phyloP scores from a whole-genome alignment of 2,797 vertebrate genomes.

The Sorex maritimensis region DNA sequence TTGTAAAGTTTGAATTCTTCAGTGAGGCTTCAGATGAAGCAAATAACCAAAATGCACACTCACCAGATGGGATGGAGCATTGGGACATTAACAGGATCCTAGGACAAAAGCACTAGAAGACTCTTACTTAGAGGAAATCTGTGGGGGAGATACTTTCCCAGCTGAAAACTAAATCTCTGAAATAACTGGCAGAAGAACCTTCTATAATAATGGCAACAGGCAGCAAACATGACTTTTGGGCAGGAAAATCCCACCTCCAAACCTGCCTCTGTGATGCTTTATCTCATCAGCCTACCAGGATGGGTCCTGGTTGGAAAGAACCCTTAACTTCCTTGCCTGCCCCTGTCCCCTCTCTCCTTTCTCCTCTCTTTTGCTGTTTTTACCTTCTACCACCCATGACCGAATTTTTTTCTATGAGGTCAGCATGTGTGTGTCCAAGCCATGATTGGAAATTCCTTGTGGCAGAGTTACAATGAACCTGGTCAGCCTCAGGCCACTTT shows the following conservation, averaged over 20 bases:
- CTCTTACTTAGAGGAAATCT: not conserved
- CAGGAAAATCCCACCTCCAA: not conserved
- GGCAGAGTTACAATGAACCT: not conserved
- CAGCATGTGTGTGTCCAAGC: not conserved
- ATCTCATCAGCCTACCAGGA: not conserved
- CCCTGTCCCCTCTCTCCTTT: rapidly evolving
- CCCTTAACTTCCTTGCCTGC: not conserved
- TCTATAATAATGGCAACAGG: not conserved
- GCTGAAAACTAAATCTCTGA: not conserved
- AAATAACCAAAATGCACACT: not conserved
- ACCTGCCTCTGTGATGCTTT: not conserved
- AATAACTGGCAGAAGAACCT: not conserved
- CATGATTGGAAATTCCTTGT: not conserved
- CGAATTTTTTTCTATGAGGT: not conserved
- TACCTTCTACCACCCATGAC: no score
- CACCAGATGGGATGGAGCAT: not conserved
- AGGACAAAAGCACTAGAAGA: not conserved
- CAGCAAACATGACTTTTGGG: not conserved
- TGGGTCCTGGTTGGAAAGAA: not conserved
- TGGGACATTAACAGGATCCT: not conserved
- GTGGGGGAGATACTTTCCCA: not conserved
- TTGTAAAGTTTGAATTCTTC: conserved; percentile 2
- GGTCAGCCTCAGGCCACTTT: not conserved
- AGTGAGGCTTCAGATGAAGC: not conserved
- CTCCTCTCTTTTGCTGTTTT: not conserved